phyloP scores from a whole-genome alignment of 2,888 invertebrate genomes.

The Acanthosoma haemorrhoidale region DNA sequence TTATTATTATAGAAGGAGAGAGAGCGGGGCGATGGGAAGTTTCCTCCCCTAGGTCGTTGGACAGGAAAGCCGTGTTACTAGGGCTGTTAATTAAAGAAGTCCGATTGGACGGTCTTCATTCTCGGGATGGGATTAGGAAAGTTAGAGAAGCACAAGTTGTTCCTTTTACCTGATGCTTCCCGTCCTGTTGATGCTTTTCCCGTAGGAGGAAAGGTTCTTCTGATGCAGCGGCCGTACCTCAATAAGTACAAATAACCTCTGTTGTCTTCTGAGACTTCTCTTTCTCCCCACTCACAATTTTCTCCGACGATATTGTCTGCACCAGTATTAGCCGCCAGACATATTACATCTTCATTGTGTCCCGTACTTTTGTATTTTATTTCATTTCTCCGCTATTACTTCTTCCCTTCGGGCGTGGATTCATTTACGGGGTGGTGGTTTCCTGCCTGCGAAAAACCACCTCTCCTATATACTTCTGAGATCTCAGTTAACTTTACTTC shows the following conservation, averaged over 20 bases:
- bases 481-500: too few species aligned
- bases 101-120: neutral
- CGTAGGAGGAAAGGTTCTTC: neutral
- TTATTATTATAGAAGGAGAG: neutral
- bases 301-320: neutral
- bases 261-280: too few species aligned
- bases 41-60: neutral
- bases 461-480: too few species aligned
- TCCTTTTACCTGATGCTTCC: neutral
- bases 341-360: neutral
- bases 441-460: too few species aligned
- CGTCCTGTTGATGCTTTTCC: too few species aligned
- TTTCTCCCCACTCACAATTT: neutral
- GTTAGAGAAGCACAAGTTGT: neutral
- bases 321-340: neutral
- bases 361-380: too few species aligned
- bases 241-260: neutral
- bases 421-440: too few species aligned
- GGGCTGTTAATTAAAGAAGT: slow-evolving; percentile 14
- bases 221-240: neutral
- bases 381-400: too few species aligned
- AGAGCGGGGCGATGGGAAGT: neutral
- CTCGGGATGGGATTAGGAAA: neutral
- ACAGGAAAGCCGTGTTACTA: neutral
- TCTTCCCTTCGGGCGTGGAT: too few species aligned